A percentile compares a stretch with the other conserved stretches of the same genome.
These are phyloP conservation scores for Picathartes gymnocephalus DNA, from an alignment of 2,113 vertebrate species.

Conservation along the genomic window DNA sequence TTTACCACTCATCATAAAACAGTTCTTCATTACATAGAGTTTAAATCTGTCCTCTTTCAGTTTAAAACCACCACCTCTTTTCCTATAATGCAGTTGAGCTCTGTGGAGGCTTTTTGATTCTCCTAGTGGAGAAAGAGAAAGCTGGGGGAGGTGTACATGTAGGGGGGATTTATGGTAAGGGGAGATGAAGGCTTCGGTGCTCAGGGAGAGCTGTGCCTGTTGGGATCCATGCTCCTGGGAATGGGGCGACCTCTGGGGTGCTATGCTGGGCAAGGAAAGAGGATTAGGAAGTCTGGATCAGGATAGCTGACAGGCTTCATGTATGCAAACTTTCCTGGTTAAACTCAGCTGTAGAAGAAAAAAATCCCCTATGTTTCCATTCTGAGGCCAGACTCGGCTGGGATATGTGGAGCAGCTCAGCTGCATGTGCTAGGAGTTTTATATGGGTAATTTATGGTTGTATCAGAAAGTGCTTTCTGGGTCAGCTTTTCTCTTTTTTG, in stretches of 20 bases:
- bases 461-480: background rate
- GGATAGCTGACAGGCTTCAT: background rate
- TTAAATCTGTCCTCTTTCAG: background rate
- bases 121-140: background rate
- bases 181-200: background rate
- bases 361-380: background rate
- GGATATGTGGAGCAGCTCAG: background rate
- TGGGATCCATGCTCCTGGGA: accelerated
- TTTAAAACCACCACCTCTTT: background rate
- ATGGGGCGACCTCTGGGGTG: background rate
- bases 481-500: background rate
- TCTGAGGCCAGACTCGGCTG: background rate
- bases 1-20: background rate
- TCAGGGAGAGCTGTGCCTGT: background rate
- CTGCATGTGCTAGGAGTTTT: background rate
- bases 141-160: accelerated
- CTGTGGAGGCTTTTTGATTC: background rate
- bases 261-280: background rate
- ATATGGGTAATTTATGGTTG: background rate
- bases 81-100: background rate
- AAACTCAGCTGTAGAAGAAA: background rate
- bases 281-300: background rate
- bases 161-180: background rate
- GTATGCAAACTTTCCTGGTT: background rate
- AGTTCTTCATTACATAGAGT: background rate